Percentiles rank a stretch among this genome's conserved stretches.
These are phyloP conservation scores for Geotrupes spiniger DNA, from an alignment of 2,888 invertebrate species.

Conservation along the genomic window DNA sequence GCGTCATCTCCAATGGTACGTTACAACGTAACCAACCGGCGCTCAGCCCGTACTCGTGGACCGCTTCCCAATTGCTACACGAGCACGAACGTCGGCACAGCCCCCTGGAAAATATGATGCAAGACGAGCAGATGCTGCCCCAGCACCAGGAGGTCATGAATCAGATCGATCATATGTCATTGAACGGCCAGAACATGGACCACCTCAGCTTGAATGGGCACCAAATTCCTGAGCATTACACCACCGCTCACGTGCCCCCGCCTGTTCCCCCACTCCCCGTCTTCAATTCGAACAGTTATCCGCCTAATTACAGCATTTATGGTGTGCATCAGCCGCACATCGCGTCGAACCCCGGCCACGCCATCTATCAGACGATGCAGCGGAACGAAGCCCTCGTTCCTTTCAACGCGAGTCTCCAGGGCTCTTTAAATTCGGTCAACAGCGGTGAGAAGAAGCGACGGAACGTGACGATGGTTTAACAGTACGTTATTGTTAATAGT, in stretches of 20 bases:
- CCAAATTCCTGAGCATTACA: slow-evolving; percentile 42
- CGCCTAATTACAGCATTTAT: slow-evolving; percentile 49
- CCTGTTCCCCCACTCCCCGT: slow-evolving; percentile 56
- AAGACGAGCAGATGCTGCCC: slow-evolving; percentile 30
- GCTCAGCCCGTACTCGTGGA: slow-evolving; percentile 59
- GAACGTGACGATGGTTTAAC: slow-evolving; percentile 62
- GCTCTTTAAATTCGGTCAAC: slow-evolving; percentile 58
- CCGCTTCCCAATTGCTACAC: slow-evolving; percentile 58
- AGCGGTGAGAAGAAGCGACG: slow-evolving; percentile 56
- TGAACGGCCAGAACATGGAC: slow-evolving; percentile 44
- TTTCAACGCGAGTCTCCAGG: slow-evolving; percentile 56
- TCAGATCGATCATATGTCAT: slow-evolving; percentile 42
- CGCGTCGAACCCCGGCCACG: slow-evolving; percentile 34
- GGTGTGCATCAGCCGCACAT: slow-evolving; percentile 46
- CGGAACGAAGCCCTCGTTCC: slow-evolving; percentile 45
- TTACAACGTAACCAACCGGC: slow-evolving; percentile 46
- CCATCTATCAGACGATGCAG: slow-evolving; percentile 49
- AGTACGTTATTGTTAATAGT: slow-evolving; percentile 41
- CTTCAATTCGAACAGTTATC: slow-evolving; percentile 47
- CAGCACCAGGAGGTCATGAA: slow-evolving; percentile 38
- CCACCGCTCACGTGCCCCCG: slow-evolving; percentile 43
- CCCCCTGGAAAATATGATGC: slow-evolving; percentile 42
- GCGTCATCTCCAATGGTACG: slow-evolving; percentile 48
- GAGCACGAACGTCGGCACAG: slow-evolving; percentile 59
- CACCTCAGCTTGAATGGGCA: slow-evolving; percentile 44